A percentile compares a stretch with the other conserved stretches of the same genome.
These are phyloP conservation scores for Dreissena polymorpha DNA, from an alignment of 1,140 invertebrate genomes.

Conservation along the genomic window DNA sequence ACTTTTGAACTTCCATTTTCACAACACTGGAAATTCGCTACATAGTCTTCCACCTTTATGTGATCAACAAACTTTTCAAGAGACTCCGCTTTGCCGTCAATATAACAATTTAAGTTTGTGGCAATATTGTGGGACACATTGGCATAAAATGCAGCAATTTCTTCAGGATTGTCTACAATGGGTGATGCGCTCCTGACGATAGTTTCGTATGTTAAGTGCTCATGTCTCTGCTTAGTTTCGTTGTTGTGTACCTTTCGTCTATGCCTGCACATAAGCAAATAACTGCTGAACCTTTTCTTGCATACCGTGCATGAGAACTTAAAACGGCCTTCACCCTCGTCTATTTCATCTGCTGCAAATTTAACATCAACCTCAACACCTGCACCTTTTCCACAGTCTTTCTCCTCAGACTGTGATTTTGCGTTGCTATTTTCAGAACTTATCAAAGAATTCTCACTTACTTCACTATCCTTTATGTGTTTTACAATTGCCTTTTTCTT, in stretches of 20 bases:
- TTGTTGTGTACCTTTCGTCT: conserved; percentile 40
- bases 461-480: not conserved
- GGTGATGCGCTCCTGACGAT: conserved; percentile 14
- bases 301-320: conserved; percentile 53
- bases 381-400: not conserved
- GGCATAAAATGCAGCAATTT: conserved; percentile 49
- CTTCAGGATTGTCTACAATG: conserved; percentile 39
- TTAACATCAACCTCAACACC: conserved; percentile 37
- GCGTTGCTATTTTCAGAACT: not conserved
- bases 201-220: conserved; percentile 13
- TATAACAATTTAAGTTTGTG: conserved; percentile 50
- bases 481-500: not conserved
- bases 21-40: conserved; percentile 23
- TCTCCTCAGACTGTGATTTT: not conserved
- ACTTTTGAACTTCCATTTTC: not conserved
- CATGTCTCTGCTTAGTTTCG: conserved; percentile 28
- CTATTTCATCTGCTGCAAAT: conserved; percentile 55
- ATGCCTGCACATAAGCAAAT: conserved; percentile 55
- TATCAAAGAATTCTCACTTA: not conserved
- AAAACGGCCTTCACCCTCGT: conserved; percentile 49
- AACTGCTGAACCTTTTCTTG: conserved; percentile 54
- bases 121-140: conserved; percentile 53
- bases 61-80: conserved; percentile 23
- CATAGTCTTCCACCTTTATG: conserved; percentile 34
- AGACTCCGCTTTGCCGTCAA: conserved; percentile 42